These are phyloP conservation scores for Brassicogethes aeneus DNA, from an alignment of 2,888 invertebrate species.

Conservation along the genomic window DNA sequence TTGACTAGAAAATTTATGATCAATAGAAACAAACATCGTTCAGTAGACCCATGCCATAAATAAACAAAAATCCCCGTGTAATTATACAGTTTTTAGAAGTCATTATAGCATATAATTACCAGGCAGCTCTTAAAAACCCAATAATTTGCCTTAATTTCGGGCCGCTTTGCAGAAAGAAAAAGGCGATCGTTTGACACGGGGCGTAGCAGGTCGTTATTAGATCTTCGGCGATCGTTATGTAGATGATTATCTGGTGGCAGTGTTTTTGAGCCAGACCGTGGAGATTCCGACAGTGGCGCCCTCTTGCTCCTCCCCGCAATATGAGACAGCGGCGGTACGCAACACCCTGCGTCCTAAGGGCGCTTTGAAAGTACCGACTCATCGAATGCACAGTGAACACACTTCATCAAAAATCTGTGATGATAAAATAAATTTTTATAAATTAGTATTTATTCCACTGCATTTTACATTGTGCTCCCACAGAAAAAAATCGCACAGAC, in stretches of 20 bases:
- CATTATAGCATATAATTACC: slow-evolving; percentile 3
- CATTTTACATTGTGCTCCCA: no score
- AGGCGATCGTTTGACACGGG: neutral
- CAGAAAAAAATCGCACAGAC: no score
- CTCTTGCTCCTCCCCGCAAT: slow-evolving; percentile 38
- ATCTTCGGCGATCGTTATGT: neutral
- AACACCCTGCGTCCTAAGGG: neutral
- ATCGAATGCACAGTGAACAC: no score
- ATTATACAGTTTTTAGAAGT: neutral
- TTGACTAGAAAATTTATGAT: no score
- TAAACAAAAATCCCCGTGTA: neutral
- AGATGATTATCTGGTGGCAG: slow-evolving; percentile 13
- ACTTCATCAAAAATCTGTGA: no score
- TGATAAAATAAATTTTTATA: no score
- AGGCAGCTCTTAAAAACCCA: neutral
- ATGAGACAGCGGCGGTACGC: slow-evolving; percentile 19
- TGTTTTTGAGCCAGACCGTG: slow-evolving; percentile 31
- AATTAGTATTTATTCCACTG: no score
- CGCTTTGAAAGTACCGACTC: neutral
- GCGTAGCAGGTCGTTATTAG: neutral
- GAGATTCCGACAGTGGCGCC: slow-evolving; percentile 33
- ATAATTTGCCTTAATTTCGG: slow-evolving; percentile 1
- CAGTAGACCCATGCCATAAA: neutral
- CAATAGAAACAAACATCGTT: no score
- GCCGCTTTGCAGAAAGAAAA: no score